Conservation (phyloP, 2,888 invertebrate species). For the Lepidocyrtinus sp. region DNA sequence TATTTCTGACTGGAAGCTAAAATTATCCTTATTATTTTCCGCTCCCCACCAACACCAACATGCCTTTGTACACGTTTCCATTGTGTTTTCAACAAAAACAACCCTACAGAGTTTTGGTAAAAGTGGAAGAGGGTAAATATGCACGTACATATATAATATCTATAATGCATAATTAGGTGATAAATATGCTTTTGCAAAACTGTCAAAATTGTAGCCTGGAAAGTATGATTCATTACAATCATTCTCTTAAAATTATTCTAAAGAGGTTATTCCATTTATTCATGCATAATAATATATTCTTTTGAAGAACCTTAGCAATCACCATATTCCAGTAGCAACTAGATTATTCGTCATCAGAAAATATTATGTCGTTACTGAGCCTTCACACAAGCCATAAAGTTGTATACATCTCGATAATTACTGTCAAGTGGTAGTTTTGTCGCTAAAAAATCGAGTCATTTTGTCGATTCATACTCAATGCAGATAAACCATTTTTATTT, state of each 20-base stretch:
- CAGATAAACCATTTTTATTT: neutral
- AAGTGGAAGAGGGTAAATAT: slow-evolving; percentile 29
- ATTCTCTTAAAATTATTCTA: neutral
- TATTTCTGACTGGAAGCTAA: slow-evolving; percentile 26
- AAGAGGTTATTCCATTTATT: too few species aligned
- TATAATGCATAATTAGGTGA: slow-evolving; percentile 40
- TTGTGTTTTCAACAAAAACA: too few species aligned
- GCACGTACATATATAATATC: neutral
- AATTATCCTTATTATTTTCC: slow-evolving; percentile 36
- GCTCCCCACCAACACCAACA: neutral
- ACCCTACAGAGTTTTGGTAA: too few species aligned
- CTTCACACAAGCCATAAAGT: neutral
- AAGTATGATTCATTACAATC: slow-evolving; percentile 39
- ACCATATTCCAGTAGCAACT: too few species aligned
- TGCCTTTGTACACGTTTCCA: too few species aligned
- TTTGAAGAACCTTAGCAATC: too few species aligned
- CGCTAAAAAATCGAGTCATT: slow-evolving; percentile 45
- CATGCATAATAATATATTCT: too few species aligned
- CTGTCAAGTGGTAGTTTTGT: slow-evolving; percentile 42
- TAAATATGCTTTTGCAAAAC: slow-evolving; percentile 51
- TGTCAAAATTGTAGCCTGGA: slow-evolving; percentile 35
- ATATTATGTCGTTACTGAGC: neutral
- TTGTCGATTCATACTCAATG: slow-evolving; percentile 29
- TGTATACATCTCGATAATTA: slow-evolving; percentile 16
- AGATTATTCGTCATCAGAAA: slow-evolving; percentile 28